Conservation (phyloP, 1,140 invertebrate species). For the Zophobas morio region DNA sequence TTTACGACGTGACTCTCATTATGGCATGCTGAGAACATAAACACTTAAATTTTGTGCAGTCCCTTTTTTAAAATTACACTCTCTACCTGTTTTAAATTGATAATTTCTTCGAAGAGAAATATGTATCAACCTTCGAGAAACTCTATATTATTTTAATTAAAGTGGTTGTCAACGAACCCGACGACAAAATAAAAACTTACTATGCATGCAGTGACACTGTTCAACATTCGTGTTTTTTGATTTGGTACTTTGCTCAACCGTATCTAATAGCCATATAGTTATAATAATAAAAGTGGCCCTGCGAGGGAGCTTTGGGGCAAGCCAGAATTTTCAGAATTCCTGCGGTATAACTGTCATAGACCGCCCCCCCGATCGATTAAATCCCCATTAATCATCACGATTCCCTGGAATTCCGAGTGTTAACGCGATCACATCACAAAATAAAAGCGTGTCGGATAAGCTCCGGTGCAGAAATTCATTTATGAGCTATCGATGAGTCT, state of each 20-base stretch:
- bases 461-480: slow-evolving; percentile 6
- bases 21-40: slow-evolving; percentile 29
- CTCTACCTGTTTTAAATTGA: slow-evolving; percentile 9
- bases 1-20: slow-evolving; percentile 38
- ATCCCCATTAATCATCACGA: neutral
- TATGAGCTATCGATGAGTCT: slow-evolving; percentile 54
- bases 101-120: neutral
- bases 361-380: neutral
- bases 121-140: too few relatives aligned
- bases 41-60: slow-evolving; percentile 10
- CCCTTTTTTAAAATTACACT: slow-evolving; percentile 8
- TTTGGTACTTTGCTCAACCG: too few relatives aligned
- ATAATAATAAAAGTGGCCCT: too few relatives aligned
- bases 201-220: too few relatives aligned
- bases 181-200: too few relatives aligned
- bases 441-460: slow-evolving; percentile 17
- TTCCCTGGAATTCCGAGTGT: slow-evolving; percentile 7
- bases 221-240: too few relatives aligned
- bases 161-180: too few relatives aligned
- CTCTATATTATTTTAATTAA: too few relatives aligned
- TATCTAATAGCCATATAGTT: too few relatives aligned
- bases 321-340: neutral
- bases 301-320: too few relatives aligned
- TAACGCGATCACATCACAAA: neutral
- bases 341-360: neutral